Evolutionary conservation across 1,140 invertebrate genomes (phyloP).

Genomic region (Rhopalosiphum maidis): DNA sequence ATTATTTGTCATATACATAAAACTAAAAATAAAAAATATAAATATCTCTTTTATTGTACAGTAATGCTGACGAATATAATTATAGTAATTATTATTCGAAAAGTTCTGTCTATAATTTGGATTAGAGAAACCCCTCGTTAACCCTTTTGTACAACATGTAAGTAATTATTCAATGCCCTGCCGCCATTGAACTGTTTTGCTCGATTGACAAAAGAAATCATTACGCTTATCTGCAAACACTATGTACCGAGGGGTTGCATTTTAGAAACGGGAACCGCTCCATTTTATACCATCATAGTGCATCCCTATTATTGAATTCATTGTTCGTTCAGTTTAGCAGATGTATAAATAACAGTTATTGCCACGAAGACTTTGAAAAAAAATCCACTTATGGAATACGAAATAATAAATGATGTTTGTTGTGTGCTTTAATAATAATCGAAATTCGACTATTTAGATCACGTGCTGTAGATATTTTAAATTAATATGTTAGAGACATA

Average conservation of each 20-base stretch:
- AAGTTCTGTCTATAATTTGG: slow-evolving; percentile 8
- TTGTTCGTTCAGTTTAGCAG: not conserved
- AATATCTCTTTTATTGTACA: not conserved
- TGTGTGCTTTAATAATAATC: not conserved
- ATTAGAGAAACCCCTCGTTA: slow-evolving; percentile 34
- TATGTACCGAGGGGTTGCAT: not conserved
- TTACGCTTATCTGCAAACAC: slow-evolving; percentile 49
- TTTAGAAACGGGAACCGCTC: not conserved
- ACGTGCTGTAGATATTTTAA: slow-evolving; percentile 5
- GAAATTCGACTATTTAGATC: not conserved
- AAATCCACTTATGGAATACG: slow-evolving; percentile 14
- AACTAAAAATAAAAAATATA: not conserved
- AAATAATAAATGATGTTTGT: slow-evolving; percentile 6
- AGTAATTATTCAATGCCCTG: slow-evolving; percentile 30
- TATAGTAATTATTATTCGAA: not conserved
- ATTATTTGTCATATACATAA: not conserved
- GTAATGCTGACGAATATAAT: not conserved
- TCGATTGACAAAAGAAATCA: slow-evolving; percentile 49
- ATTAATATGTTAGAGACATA: not conserved
- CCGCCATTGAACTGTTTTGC: slow-evolving; percentile 25
- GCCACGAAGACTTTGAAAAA: not conserved
- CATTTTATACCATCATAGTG: not conserved
- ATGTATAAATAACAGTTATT: slow-evolving; percentile 49
- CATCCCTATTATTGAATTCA: slow-evolving; percentile 1
- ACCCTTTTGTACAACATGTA: slow-evolving; percentile 31